phyloP scores from a whole-genome alignment of 2,888 invertebrate genomes.

The Serripes groenlandicus region DNA sequence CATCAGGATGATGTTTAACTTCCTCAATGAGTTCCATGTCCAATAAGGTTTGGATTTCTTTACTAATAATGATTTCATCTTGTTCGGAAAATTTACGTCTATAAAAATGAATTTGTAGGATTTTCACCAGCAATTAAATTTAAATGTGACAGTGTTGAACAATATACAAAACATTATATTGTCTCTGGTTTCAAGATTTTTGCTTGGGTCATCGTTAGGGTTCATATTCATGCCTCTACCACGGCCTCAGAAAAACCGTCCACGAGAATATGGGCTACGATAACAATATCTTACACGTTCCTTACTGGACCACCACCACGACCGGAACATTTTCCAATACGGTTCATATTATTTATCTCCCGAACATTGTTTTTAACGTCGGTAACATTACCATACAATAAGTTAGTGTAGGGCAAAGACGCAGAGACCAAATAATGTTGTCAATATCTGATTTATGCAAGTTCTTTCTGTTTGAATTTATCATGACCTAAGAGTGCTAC shows the following conservation, averaged over 20 bases:
- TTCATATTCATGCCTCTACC: background rate
- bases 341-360: conserved; percentile 42
- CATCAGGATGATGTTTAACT: too few species aligned
- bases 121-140: too few species aligned
- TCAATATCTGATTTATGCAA: conserved; percentile 42
- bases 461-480: conserved; percentile 28
- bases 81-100: too few species aligned
- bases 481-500: conserved; percentile 33
- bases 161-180: too few species aligned
- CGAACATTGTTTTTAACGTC: conserved; percentile 39
- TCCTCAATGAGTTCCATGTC: too few species aligned
- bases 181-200: conserved; percentile 21
- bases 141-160: too few species aligned
- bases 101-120: too few species aligned
- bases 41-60: too few species aligned
- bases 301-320: background rate
- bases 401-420: conserved; percentile 36
- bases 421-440: conserved; percentile 38
- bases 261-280: background rate
- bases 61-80: too few species aligned
- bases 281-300: background rate
- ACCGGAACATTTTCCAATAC: conserved; percentile 10
- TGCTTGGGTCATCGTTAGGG: background rate
- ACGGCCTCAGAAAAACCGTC: background rate
- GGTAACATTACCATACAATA: conserved; percentile 36